A percentile compares a stretch with the other conserved stretches of the same genome.
phyloP scores from a whole-genome alignment of 2,888 invertebrate species.

The Lycophotia porphyrea region DNA sequence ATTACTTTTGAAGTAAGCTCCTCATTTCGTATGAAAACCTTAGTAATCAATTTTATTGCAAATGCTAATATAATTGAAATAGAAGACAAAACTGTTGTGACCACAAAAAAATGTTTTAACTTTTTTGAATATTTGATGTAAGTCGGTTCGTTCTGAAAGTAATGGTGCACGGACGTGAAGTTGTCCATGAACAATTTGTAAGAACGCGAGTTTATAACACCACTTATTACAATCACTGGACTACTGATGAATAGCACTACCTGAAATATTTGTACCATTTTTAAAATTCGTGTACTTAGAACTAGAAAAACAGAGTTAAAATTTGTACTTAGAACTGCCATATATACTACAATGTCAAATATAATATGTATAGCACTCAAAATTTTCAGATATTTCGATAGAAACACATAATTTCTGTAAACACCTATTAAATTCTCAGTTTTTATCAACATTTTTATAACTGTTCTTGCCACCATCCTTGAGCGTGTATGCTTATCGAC shows the following conservation, averaged over 20 bases:
- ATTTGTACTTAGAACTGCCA: background rate
- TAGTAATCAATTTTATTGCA: background rate
- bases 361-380: background rate
- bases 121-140: conserved; percentile 20
- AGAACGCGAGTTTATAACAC: background rate
- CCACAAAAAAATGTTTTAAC: background rate
- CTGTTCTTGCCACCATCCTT: background rate
- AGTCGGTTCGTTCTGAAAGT: background rate
- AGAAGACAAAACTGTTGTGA: accelerated
- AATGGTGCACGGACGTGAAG: conserved; percentile 1
- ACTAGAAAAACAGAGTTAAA: background rate
- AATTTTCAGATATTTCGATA: conserved; percentile 2
- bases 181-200: conserved; percentile 7
- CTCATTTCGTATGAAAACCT: background rate
- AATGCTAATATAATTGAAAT: background rate
- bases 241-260: background rate
- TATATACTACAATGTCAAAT: background rate
- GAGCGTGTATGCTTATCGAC: background rate
- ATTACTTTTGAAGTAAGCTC: background rate
- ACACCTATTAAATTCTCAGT: conserved; percentile 27
- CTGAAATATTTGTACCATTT: background rate
- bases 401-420: conserved; percentile 18
- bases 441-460: conserved; percentile 9
- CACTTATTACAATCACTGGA: background rate
- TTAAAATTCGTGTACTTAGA: background rate